Evolutionary conservation across 2,113 vertebrate species (phyloP).

Genomic region (Serilophus lunatus): DNA sequence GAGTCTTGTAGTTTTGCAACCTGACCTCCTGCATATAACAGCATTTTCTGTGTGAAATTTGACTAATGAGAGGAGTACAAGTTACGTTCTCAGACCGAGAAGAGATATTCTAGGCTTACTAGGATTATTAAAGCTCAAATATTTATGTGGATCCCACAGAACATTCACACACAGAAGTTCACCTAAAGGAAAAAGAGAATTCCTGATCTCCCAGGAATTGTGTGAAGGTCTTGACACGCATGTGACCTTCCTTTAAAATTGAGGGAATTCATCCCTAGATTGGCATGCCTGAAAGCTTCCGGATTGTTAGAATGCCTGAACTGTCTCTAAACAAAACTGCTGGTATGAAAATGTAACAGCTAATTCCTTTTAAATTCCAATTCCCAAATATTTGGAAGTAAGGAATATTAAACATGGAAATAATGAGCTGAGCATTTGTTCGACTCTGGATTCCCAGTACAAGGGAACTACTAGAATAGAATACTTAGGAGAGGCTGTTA

Average conservation of each 20-base stretch:
- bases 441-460: not conserved
- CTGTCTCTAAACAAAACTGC: not conserved
- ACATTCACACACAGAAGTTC: not conserved
- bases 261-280: not conserved
- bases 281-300: not conserved
- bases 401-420: not conserved
- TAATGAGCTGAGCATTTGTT: not conserved
- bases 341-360: not conserved
- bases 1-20: not conserved
- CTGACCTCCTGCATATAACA: not conserved
- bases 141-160: not conserved
- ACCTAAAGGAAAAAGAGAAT: not conserved
- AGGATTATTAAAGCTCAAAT: not conserved
- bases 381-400: not conserved
- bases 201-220: not conserved
- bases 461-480: not conserved
- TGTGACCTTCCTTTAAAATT: not conserved
- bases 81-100: not conserved
- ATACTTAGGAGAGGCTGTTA: not conserved
- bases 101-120: not conserved
- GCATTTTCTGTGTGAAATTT: not conserved
- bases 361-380: not conserved
- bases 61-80: not conserved
- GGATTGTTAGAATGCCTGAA: not conserved
- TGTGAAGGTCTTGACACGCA: not conserved